phyloP scores from a whole-genome alignment of 2,797 vertebrate species.

The Lacerta bilineata region DNA sequence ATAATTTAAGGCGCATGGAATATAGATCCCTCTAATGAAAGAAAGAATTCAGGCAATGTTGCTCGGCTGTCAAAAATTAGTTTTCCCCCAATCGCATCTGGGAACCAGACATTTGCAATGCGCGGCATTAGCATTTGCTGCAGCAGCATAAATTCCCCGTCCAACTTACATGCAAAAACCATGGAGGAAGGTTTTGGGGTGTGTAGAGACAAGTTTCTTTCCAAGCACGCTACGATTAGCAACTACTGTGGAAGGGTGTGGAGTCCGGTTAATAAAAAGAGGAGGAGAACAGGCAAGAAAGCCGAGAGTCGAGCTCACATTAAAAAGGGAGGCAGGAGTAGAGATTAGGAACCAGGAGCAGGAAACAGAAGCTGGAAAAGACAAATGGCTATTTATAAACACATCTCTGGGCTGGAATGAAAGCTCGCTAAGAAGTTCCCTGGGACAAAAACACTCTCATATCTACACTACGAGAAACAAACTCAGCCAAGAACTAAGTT shows the following conservation, averaged over 20 bases:
- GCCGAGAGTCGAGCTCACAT: conserved; percentile 82
- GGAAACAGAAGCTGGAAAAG: conserved; percentile 87
- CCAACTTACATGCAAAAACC: conserved; percentile 59
- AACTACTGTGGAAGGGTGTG: conserved; percentile 62
- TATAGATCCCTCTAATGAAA: not conserved
- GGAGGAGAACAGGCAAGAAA: conserved; percentile 74
- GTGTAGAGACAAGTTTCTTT: conserved; percentile 58
- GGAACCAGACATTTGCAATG: not conserved
- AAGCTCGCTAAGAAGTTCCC: conserved; percentile 19
- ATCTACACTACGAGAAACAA: not conserved
- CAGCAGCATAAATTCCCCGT: conserved; percentile 46
- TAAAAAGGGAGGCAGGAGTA: conserved; percentile 85
- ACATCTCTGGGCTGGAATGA: conserved; percentile 52
- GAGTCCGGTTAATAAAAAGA: conserved; percentile 58
- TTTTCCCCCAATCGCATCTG: not conserved
- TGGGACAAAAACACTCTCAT: not conserved
- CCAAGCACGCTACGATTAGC: conserved; percentile 56
- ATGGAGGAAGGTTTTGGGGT: conserved; percentile 50
- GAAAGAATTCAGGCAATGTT: conserved; percentile 16
- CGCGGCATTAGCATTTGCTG: conserved; percentile 25
- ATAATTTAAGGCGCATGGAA: not conserved
- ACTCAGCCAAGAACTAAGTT: not conserved
- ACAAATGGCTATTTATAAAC: conserved; percentile 82
- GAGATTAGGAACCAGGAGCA: conserved; percentile 85
- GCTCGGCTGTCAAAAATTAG: not conserved